Conservation (phyloP, 1,140 invertebrate species). For the Brevipalpus yothersi region DNA sequence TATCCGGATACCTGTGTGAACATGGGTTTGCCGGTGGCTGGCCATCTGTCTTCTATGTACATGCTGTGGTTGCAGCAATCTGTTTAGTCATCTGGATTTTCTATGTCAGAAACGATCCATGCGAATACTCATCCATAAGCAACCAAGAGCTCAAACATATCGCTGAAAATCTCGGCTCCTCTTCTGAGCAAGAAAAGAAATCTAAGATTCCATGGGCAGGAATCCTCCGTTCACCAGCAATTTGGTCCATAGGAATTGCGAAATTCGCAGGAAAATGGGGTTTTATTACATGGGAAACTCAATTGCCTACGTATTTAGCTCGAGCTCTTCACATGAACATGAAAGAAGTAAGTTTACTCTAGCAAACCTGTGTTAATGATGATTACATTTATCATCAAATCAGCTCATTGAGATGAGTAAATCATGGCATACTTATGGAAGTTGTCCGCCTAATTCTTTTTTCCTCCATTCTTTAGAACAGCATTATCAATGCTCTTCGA, state of each 20-base stretch:
- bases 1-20: constrained; percentile 15
- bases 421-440: background rate
- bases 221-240: constrained; percentile 49
- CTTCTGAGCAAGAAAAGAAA: constrained; percentile 4
- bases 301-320: constrained; percentile 32
- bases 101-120: constrained; percentile 24
- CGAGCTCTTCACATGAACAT: constrained; percentile 41
- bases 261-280: constrained; percentile 78
- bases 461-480: constrained; percentile 10
- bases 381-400: background rate
- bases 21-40: constrained; percentile 30
- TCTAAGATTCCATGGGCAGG: constrained; percentile 38
- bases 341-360: constrained; percentile 19
- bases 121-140: constrained; percentile 22
- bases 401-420: background rate
- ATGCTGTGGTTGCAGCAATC: constrained; percentile 21
- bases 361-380: background rate
- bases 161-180: constrained; percentile 5
- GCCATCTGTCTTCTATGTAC: constrained; percentile 42
- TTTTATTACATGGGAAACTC: constrained; percentile 77
- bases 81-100: constrained; percentile 21
- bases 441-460: background rate
- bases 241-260: constrained; percentile 75
- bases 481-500: constrained; percentile 13
- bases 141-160: constrained; percentile 10